Evolutionary conservation across 2,113 vertebrate species (phyloP).

Genomic region (Tychaedon coryphoeus): DNA sequence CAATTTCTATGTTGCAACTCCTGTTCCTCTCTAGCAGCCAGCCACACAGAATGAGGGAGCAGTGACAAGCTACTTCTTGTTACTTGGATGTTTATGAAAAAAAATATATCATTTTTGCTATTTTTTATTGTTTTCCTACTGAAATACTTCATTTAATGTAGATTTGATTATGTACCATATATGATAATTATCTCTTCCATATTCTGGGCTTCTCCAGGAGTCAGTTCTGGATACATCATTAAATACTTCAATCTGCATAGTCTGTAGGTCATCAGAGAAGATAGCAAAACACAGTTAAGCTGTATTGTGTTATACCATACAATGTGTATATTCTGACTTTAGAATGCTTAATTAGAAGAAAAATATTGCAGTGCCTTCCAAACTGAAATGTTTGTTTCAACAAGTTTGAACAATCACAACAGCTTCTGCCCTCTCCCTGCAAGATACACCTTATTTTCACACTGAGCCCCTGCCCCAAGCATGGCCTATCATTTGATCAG

Average conservation of each 20-base stretch:
- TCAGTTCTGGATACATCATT: background rate
- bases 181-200: background rate
- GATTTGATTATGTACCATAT: background rate
- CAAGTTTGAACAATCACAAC: background rate
- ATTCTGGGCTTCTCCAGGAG: background rate
- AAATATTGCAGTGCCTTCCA: background rate
- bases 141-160: background rate
- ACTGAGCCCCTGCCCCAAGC: background rate
- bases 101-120: background rate
- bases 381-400: background rate
- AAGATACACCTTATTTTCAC: background rate
- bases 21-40: background rate
- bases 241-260: background rate
- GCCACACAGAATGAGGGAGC: background rate
- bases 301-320: rapidly evolving
- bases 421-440: background rate
- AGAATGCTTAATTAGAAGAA: background rate
- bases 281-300: background rate
- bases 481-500: background rate
- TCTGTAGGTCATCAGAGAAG: background rate
- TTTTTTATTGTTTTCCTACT: background rate
- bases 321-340: background rate
- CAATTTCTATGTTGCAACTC: background rate
- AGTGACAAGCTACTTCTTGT: background rate
- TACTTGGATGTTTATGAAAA: background rate